Evolutionary conservation across 2,113 vertebrate genomes (phyloP).

Genomic region (Vimba vimba): DNA sequence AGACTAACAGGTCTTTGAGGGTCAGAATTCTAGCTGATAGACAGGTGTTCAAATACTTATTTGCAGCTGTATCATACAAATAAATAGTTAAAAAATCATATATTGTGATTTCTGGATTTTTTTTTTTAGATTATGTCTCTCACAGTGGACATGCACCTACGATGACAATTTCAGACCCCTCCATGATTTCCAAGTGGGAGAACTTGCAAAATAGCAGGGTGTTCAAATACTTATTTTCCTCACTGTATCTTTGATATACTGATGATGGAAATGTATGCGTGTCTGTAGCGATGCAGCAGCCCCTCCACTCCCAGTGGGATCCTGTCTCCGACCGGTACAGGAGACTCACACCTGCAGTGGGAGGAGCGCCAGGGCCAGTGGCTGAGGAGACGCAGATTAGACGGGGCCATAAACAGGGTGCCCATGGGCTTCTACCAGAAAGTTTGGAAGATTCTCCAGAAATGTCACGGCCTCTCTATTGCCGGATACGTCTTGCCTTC

Average conservation of each 20-base stretch:
- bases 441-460: constrained; percentile 97
- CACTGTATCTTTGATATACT: constrained; percentile 6
- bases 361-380: constrained; percentile 94
- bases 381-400: constrained; percentile 92
- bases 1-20: too few species aligned
- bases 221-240: too few species aligned
- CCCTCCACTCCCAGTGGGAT: constrained; percentile 91
- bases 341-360: constrained; percentile 79
- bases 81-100: too few species aligned
- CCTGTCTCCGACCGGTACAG: constrained; percentile 79
- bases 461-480: constrained; percentile 97
- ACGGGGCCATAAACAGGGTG: constrained; percentile 97
- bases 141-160: too few species aligned
- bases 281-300: constrained; percentile 84
- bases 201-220: too few species aligned
- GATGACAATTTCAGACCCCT: too few species aligned
- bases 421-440: constrained; percentile 97
- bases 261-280: constrained; percentile 35
- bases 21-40: too few species aligned
- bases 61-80: too few species aligned
- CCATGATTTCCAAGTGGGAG: too few species aligned
- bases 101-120: too few species aligned
- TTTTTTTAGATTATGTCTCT: too few species aligned
- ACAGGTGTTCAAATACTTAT: too few species aligned
- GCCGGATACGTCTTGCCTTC: constrained; percentile 95